Evolutionary conservation across 2,113 vertebrate genomes (phyloP).

Genomic region (Arothron firmamentum): DNA sequence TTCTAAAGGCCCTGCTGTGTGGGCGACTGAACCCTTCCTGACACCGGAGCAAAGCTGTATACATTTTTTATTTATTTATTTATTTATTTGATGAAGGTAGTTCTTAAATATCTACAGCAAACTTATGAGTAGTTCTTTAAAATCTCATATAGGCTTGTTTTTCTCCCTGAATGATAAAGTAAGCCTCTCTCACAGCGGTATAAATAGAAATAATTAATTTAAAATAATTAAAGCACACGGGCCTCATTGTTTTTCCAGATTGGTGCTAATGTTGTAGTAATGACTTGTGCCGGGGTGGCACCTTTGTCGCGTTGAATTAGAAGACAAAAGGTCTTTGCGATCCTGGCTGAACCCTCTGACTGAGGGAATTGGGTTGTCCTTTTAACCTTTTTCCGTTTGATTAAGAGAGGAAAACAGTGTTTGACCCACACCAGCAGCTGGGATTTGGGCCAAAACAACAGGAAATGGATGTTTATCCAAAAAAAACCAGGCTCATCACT

Average conservation of each 20-base stretch:
- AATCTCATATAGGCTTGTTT: neutral
- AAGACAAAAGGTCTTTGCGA: constrained; percentile 39
- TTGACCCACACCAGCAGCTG: constrained; percentile 50
- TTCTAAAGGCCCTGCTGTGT: neutral
- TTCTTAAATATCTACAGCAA: no score
- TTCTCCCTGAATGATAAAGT: constrained; percentile 5
- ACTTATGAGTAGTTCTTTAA: no score
- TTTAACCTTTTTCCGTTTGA: constrained; percentile 64
- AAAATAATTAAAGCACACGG: constrained; percentile 15
- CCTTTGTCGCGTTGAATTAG: constrained; percentile 43
- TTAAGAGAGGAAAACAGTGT: constrained; percentile 53
- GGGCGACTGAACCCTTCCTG: neutral
- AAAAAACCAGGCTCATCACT: constrained; percentile 29
- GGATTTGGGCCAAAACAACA: constrained; percentile 52
- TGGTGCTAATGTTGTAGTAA: constrained; percentile 28
- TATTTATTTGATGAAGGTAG: no score
- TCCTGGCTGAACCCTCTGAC: constrained; percentile 44
- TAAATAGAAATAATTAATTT: constrained; percentile 8
- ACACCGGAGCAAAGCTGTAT: no score
- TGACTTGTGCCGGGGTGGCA: constrained; percentile 28
- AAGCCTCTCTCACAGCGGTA: neutral
- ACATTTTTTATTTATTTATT: no score
- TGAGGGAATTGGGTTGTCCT: constrained; percentile 48
- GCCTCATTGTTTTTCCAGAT: constrained; percentile 27
- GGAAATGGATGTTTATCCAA: constrained; percentile 31